A percentile compares a stretch with the other conserved stretches of the same genome.
Evolutionary conservation across 1,140 invertebrate genomes (phyloP).

Genomic region (Lepidurus apus): DNA sequence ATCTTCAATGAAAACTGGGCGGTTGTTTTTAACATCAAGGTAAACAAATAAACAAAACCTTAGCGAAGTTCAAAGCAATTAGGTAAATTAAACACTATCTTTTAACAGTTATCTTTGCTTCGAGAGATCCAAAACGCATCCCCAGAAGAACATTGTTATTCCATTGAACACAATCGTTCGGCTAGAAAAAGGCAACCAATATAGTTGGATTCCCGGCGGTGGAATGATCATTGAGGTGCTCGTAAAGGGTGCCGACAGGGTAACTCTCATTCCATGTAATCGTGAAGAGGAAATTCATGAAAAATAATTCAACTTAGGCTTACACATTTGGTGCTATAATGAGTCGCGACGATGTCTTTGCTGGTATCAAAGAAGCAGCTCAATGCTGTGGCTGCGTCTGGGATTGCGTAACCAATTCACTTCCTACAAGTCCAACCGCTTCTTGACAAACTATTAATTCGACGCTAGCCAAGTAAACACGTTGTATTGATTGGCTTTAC

Average conservation of each 20-base stretch:
- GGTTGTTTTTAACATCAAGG: slow-evolving; percentile 48
- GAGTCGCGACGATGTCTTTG: slow-evolving; percentile 46
- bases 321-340: slow-evolving; percentile 47
- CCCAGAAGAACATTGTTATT: slow-evolving; percentile 47
- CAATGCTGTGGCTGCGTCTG: slow-evolving; percentile 38
- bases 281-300: background rate
- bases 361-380: slow-evolving; percentile 43
- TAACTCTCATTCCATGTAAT: slow-evolving; percentile 31
- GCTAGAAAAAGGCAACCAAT: slow-evolving; percentile 48
- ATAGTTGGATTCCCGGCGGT: slow-evolving; percentile 47
- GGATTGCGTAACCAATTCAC: slow-evolving; percentile 24
- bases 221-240: slow-evolving; percentile 48
- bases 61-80: slow-evolving; percentile 6
- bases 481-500: background rate
- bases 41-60: slow-evolving; percentile 37
- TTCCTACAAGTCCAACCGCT: background rate
- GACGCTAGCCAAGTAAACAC: background rate
- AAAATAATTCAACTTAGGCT: slow-evolving; percentile 39
- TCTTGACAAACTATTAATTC: background rate
- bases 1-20: slow-evolving; percentile 47
- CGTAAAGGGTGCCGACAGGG: slow-evolving; percentile 44
- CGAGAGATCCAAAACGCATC: slow-evolving; percentile 46
- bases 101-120: slow-evolving; percentile 48
- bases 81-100: slow-evolving; percentile 26
- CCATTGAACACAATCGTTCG: slow-evolving; percentile 44